These are phyloP conservation scores for Acleris holmiana DNA, from an alignment of 2,888 invertebrate genomes.

Conservation along the genomic window DNA sequence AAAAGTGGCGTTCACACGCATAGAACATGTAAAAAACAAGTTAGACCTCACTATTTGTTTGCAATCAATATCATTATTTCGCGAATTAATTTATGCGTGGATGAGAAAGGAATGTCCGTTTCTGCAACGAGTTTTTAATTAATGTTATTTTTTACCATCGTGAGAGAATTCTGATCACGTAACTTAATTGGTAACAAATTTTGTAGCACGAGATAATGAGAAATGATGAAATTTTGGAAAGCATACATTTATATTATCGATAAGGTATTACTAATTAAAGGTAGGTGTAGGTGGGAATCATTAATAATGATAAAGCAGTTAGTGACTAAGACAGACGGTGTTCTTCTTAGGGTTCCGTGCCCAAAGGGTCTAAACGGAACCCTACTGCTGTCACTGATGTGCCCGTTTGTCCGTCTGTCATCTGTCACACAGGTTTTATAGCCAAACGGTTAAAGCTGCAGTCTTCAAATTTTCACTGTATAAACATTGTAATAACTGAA, in stretches of 20 bases:
- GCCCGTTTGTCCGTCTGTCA: too few species aligned
- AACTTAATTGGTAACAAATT: slow-evolving; percentile 32
- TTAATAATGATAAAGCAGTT: too few species aligned
- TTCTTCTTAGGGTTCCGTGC: too few species aligned
- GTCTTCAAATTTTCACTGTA: too few species aligned
- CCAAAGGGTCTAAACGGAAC: too few species aligned
- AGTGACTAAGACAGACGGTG: too few species aligned
- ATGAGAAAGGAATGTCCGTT: slow-evolving; percentile 15
- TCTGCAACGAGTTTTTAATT: slow-evolving; percentile 29
- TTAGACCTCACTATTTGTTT: neutral
- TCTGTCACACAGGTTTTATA: too few species aligned
- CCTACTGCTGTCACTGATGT: too few species aligned
- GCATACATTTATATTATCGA: slow-evolving; percentile 12
- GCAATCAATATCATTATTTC: neutral
- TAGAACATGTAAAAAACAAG: too few species aligned
- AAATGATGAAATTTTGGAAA: slow-evolving; percentile 30
- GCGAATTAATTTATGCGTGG: slow-evolving; percentile 11
- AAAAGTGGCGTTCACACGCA: neutral
- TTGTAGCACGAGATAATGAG: slow-evolving; percentile 12
- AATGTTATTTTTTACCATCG: slow-evolving; percentile 19
- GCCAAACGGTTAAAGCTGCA: too few species aligned
- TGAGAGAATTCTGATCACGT: slow-evolving; percentile 30
- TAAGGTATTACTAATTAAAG: neutral
- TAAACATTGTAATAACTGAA: too few species aligned
- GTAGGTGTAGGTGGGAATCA: neutral